A percentile compares a stretch with the other conserved stretches of the same genome.
These are phyloP conservation scores for Nomada hirtipes DNA, from an alignment of 2,888 invertebrate genomes.

Conservation along the genomic window DNA sequence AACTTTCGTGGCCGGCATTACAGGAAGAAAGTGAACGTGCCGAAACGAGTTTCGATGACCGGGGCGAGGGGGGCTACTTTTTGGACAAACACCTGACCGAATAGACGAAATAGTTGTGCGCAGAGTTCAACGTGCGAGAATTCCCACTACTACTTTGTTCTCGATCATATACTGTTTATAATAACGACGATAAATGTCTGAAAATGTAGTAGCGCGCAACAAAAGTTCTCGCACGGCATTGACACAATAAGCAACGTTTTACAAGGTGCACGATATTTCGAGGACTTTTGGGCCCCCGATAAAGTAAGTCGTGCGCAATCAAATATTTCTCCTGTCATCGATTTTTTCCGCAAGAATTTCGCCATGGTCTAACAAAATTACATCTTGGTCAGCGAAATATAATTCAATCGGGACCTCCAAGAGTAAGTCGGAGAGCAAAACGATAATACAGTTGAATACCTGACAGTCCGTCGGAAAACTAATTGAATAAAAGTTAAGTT, in stretches of 20 bases:
- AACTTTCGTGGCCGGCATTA: slow-evolving; percentile 23
- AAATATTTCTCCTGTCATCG: slow-evolving; percentile 21
- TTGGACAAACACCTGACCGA: neutral
- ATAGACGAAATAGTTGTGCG: neutral
- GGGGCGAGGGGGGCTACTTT: neutral
- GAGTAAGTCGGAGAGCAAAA: neutral
- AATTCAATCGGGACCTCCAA: neutral
- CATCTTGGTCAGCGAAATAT: neutral
- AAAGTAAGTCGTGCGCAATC: neutral
- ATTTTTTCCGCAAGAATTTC: neutral
- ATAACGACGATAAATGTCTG: too few species aligned
- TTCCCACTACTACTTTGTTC: neutral
- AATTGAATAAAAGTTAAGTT: too few species aligned
- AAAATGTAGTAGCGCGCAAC: too few species aligned
- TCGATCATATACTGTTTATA: too few species aligned
- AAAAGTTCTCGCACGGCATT: too few species aligned
- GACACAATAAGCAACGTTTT: too few species aligned
- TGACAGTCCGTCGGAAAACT: too few species aligned
- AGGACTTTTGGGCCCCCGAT: too few species aligned
- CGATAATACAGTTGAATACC: too few species aligned
- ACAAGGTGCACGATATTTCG: too few species aligned
- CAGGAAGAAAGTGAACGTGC: slow-evolving; percentile 34
- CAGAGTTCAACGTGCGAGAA: neutral
- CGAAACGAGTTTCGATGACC: neutral
- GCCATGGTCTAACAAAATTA: neutral